These are phyloP conservation scores for Epistrophella euchroma DNA, from an alignment of 2,888 invertebrate genomes.

Conservation along the genomic window DNA sequence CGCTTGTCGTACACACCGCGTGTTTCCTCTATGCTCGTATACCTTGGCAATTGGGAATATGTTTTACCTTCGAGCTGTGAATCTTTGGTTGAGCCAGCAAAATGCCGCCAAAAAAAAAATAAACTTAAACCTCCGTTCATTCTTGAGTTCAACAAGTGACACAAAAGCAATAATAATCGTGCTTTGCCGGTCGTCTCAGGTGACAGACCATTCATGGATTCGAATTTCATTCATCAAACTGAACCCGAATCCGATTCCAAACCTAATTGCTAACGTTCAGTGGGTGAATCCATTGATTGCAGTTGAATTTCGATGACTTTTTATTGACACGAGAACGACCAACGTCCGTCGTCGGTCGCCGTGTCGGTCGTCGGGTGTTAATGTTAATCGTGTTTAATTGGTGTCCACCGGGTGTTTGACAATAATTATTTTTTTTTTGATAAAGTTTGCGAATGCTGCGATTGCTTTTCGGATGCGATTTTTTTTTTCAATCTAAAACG, in stretches of 20 bases:
- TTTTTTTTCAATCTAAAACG: neutral
- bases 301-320: constrained; percentile 31
- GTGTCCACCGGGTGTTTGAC: constrained; percentile 75
- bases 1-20: constrained; percentile 59
- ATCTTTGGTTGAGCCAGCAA: constrained; percentile 55
- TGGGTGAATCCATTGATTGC: constrained; percentile 46
- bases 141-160: constrained; percentile 70
- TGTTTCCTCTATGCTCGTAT: constrained; percentile 11
- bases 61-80: neutral
- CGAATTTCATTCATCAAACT: constrained; percentile 71
- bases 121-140: constrained; percentile 52
- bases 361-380: constrained; percentile 30
- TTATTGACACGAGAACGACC: neutral
- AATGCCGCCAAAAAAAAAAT: constrained; percentile 39
- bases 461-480: constrained; percentile 45
- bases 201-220: constrained; percentile 75
- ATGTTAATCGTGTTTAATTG: constrained; percentile 71
- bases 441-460: constrained; percentile 64
- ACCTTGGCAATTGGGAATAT: neutral
- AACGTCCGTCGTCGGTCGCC: neutral
- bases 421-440: constrained; percentile 70
- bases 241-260: constrained; percentile 22
- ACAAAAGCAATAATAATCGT: constrained; percentile 67
- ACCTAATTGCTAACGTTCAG: constrained; percentile 56
- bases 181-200: constrained; percentile 57